Evolutionary conservation across 1,140 invertebrate species (phyloP).

Genomic region (Saccostrea glomerata): DNA sequence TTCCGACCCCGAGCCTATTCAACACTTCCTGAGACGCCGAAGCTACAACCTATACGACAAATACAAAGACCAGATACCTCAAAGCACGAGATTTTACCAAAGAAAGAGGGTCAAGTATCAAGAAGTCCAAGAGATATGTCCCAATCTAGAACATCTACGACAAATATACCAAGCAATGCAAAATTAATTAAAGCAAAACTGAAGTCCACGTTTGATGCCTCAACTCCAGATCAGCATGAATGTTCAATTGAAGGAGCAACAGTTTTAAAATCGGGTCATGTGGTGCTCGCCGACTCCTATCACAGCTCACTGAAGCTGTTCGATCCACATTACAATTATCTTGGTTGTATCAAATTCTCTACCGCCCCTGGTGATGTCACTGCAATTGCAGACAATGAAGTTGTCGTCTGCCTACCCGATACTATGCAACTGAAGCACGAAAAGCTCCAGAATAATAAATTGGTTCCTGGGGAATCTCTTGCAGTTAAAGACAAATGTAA

Average conservation of each 20-base stretch:
- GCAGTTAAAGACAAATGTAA: constrained; percentile 42
- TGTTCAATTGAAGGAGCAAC: constrained; percentile 49
- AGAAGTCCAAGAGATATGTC: background rate
- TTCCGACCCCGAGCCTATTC: background rate
- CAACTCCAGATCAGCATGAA: constrained; percentile 46
- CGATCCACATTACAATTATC: constrained; percentile 38
- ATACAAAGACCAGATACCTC: background rate
- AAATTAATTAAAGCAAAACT: constrained; percentile 42
- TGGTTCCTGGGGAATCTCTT: constrained; percentile 44
- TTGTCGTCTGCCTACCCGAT: constrained; percentile 45
- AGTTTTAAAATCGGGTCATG: constrained; percentile 47
- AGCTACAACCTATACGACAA: background rate
- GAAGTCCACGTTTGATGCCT: constrained; percentile 23
- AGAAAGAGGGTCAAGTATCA: background rate
- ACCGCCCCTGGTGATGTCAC: constrained; percentile 43
- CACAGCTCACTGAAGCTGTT: constrained; percentile 48
- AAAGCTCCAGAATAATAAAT: constrained; percentile 50
- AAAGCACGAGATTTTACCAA: background rate
- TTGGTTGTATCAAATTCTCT: constrained; percentile 45
- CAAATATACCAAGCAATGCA: background rate
- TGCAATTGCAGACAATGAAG: constrained; percentile 38
- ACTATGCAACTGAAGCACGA: constrained; percentile 47
- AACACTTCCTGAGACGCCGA: background rate
- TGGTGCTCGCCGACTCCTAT: constrained; percentile 46
- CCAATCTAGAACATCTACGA: constrained; percentile 1